Evolutionary conservation across 2,797 vertebrate species (phyloP), one percentile per base, ranked within the genome.

Genomic region (Synanceia verrucosa): DNA sequence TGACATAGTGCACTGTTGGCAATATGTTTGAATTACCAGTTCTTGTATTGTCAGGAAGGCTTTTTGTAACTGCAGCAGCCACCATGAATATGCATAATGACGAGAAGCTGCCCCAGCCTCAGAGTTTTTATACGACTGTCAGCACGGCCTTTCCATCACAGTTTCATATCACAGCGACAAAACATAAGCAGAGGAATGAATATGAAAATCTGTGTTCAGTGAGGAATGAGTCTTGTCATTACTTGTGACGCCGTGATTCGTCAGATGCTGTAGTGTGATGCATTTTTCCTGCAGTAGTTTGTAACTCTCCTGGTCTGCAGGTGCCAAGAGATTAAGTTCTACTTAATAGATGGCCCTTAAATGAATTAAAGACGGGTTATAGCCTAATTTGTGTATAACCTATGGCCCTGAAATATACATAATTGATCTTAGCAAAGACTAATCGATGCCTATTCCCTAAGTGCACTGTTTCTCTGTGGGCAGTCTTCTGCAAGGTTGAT

Each of bases 11-110:
- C 19, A 52, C 72, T 57, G 72, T 65, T 52, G 52, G 80, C 84
- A 76, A 76, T 88, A 83, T 85, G 76, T 89, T 78, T 89, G 86
- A 88, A 88, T 90, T 86, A 89, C 75, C 57, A 72, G 74, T 61
- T 76, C 61, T 69, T 48, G 79, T 82, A 69, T 78, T 86, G 83
- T 88, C 69, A 58, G 77, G 75, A 63, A 78, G 69, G 66, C 73
- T 65, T 78, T 79, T 74, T 83, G 73, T 14, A 59, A 76, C 73
- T 51, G 65, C 47, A 5, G 57, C 58, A 37, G 79, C 65, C 59
- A 41, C 60, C 65, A 82, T 85, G 76, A 88, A 90, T 90, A 84
- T 88, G 78, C 81, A 86, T 86, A 77, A 88, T 79, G 31, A 63
- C 75, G 64, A 63, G 74, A 80, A 70, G 79, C 71, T 41, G 57